Percentiles rank a stretch among this genome's conserved stretches.
Evolutionary conservation across 2,888 invertebrate genomes (phyloP).

Genomic region (Idaea biselata): DNA sequence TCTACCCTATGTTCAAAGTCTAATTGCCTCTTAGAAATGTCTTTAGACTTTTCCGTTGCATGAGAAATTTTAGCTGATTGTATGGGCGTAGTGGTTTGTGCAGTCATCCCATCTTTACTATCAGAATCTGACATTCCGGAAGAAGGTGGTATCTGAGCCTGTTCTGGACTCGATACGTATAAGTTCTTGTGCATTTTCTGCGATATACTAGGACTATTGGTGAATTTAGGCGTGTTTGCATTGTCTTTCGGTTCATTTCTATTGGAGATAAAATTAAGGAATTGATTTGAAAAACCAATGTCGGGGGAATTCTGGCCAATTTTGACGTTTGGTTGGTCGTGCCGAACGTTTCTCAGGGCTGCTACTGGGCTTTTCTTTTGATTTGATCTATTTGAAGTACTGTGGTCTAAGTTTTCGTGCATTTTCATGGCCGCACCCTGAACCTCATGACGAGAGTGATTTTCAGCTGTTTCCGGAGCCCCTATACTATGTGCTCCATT

Average conservation of each 20-base stretch:
- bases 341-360: conserved; percentile 66
- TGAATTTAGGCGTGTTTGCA: conserved; percentile 77
- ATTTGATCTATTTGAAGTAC: conserved; percentile 41
- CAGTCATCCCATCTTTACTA: conserved; percentile 74
- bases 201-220: conserved; percentile 73
- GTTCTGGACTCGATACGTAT: conserved; percentile 76
- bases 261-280: conserved; percentile 71
- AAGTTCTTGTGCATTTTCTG: conserved; percentile 78
- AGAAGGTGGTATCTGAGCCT: conserved; percentile 75
- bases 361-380: conserved; percentile 65
- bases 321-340: conserved; percentile 69
- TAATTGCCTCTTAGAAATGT: conserved; percentile 72
- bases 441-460: conserved; percentile 46
- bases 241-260: conserved; percentile 78
- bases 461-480: conserved; percentile 44
- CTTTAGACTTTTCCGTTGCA: conserved; percentile 64
- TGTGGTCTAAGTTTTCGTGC: conserved; percentile 48
- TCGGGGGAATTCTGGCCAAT: conserved; percentile 66
- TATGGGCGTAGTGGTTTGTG: conserved; percentile 65
- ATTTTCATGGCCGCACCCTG: conserved; percentile 33
- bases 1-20: conserved; percentile 73
- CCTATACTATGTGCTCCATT: conserved; percentile 39
- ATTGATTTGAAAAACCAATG: conserved; percentile 74
- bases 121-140: conserved; percentile 75
- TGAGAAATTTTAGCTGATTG: conserved; percentile 70